Conservation (phyloP, 2,888 invertebrate genomes). For the Meliscaeva auricollis region DNA sequence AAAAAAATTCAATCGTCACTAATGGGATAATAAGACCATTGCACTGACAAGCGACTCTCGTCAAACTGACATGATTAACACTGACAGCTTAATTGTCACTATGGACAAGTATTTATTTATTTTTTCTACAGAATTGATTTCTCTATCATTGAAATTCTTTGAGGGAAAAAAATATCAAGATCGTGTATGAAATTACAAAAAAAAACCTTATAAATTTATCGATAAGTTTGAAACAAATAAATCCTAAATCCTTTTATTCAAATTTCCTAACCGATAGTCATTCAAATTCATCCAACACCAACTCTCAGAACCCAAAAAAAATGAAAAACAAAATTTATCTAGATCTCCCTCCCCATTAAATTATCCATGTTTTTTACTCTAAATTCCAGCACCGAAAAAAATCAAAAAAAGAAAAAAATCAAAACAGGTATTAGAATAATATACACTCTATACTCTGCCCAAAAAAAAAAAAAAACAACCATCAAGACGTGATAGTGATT, state of each 20-base stretch:
- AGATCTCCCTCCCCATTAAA: constrained; percentile 47
- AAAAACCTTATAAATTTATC: not conserved
- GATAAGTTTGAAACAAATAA: constrained; percentile 44
- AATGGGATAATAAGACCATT: constrained; percentile 58
- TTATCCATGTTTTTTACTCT: constrained; percentile 60
- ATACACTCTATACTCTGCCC: constrained; percentile 25
- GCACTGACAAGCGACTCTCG: constrained; percentile 67
- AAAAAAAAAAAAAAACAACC: not conserved
- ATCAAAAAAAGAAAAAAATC: not conserved
- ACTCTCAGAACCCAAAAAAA: not conserved
- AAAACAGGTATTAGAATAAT: constrained; percentile 63
- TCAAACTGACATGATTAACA: constrained; percentile 76
- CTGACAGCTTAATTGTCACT: constrained; percentile 74
- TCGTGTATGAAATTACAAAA: constrained; percentile 17
- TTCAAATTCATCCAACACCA: constrained; percentile 63
- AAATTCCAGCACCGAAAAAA: constrained; percentile 49
- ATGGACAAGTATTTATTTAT: constrained; percentile 49
- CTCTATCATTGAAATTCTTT: constrained; percentile 20
- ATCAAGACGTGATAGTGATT: constrained; percentile 70
- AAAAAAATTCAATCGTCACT: constrained; percentile 20
- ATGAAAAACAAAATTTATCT: constrained; percentile 57
- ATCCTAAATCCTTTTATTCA: constrained; percentile 65
- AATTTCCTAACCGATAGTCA: constrained; percentile 59
- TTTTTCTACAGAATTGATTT: constrained; percentile 22
- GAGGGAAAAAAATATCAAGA: constrained; percentile 1